phyloP scores from a whole-genome alignment of 2,113 vertebrate genomes.

The Plecotus auritus region DNA sequence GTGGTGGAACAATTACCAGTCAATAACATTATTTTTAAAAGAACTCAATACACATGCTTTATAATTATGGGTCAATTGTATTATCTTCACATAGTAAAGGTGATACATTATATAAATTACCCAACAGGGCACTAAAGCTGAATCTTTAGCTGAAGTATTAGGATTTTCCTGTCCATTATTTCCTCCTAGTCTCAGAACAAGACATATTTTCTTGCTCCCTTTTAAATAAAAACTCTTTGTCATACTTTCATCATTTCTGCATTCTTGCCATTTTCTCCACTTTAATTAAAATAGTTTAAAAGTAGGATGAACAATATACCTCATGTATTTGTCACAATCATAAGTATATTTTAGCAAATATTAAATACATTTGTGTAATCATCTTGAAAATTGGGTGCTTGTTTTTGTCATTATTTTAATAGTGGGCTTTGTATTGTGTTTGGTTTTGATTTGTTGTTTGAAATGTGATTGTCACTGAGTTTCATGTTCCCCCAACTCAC shows the following conservation, averaged over 20 bases:
- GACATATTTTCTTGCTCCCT: background rate
- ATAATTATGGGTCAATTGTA: background rate
- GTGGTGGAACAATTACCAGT: background rate
- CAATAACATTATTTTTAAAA: conserved; percentile 23
- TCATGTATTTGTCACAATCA: background rate
- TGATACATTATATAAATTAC: background rate
- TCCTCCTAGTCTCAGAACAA: background rate
- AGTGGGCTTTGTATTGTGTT: background rate
- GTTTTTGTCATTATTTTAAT: background rate
- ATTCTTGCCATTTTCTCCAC: background rate
- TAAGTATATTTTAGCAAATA: background rate
- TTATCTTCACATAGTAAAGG: background rate
- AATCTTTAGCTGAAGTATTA: background rate
- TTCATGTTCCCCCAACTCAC: background rate
- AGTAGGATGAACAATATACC: background rate
- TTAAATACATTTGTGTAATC: background rate
- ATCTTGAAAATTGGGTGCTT: background rate
- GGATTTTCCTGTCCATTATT: background rate
- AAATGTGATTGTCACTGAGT: background rate
- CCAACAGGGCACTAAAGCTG: background rate
- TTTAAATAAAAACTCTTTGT: background rate
- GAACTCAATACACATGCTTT: background rate
- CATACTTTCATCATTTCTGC: background rate
- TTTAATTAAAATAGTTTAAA: background rate
- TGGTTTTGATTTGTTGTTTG: background rate